A percentile compares a stretch with the other conserved stretches of the same genome.
Conservation (phyloP, 2,113 vertebrate genomes). For the Spheniscus mendiculus region DNA sequence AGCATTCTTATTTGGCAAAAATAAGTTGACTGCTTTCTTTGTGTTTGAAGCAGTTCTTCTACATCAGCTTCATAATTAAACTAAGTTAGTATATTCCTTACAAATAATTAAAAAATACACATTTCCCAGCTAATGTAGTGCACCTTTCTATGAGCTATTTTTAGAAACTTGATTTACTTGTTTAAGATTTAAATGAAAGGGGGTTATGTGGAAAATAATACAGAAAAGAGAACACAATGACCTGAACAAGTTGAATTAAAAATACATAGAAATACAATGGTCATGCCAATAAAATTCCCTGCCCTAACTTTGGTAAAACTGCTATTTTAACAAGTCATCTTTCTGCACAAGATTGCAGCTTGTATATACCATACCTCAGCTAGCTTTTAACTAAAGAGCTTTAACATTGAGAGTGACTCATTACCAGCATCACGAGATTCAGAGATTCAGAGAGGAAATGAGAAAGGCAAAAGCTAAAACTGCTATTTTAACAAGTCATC, state of each 20-base stretch:
- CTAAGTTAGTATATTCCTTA: neutral
- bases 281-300: neutral
- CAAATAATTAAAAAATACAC: neutral
- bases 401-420: neutral
- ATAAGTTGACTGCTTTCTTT: neutral
- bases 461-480: no score
- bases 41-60: neutral
- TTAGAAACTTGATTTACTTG: neutral
- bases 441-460: no score
- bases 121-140: neutral
- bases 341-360: neutral
- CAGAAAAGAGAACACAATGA: neutral
- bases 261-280: neutral
- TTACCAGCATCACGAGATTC: neutral
- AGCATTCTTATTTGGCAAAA: neutral
- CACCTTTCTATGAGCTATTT: neutral
- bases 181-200: neutral
- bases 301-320: neutral
- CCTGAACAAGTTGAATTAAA: neutral
- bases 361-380: neutral
- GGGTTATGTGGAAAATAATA: neutral
- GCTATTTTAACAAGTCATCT: neutral
- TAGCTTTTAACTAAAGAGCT: neutral
- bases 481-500: no score
- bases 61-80: neutral